Base-by-base conservation (phyloP, 2,888 invertebrate genomes). In the Ophion ventricosus region DNA sequence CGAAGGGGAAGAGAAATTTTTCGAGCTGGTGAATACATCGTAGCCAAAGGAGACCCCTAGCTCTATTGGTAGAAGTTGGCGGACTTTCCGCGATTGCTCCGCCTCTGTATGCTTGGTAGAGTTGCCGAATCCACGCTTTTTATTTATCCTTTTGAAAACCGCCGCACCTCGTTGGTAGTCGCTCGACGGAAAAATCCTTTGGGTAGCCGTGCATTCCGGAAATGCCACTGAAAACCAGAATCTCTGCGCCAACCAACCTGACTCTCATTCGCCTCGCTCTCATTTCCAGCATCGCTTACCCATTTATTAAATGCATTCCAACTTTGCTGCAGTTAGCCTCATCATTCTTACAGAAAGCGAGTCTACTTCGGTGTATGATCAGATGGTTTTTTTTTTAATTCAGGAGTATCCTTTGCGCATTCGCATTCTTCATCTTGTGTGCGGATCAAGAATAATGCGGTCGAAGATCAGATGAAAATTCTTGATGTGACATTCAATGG, bases 41-140 rank as follows among this genome's bases (percentile, higher is more conserved):
- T 49, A 74, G 78, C 70, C 78, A 81, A 84, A 81, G 77, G 84
- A 77, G 76, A 66, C 67, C 72, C 67, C 72, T 59, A 70, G 80
- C 63, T 74, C 14, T 14, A 43, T 14, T 74, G 73, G 77, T 61
- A 80, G 59, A 72, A 81, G 84, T 63, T 79, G 61, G 66, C 57
- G 80, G 76, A 79, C 63, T 64, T 56, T 64, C 66, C 43, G 72
- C 67, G 54, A 80, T 79, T 59, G 83, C 61, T 63, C 61, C 57
- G 72, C 74, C 78, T 57, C 75, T 59, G 66, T 73, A 69, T 54
- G 72, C 54, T 67, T 56, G 59, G 49, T 66, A 73, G 85, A 87
- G 82, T 88, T 87, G 85, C 88, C 87, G 86, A 90, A 89, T 89
- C 88, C 89, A 84, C 86, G 87, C 87, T 89, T 91, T 43, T 90